Base-by-base conservation (phyloP, 2,888 invertebrate species). In the Tuberolachnus salignus region DNA sequence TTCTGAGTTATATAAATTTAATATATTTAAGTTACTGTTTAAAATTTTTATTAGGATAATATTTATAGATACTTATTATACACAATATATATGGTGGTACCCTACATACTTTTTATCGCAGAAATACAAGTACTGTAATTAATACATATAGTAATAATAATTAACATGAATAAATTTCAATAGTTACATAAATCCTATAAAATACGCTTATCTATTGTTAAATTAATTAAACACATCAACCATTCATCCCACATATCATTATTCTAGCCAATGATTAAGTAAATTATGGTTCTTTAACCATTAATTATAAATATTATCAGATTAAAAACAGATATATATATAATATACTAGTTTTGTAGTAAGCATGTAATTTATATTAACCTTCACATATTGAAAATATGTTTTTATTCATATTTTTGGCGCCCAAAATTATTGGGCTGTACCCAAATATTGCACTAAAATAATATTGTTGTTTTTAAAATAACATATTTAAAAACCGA, bases 391-490 rank as follows among this genome's bases (percentile, higher is more conserved):
- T 3, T 73, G 16, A 34, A 1, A 66, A 66, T 69, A 61, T 55
- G 21, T 51, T 42, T 74, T n/a, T 46, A 67, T 69, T 69, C 69
- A 78, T 78, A 67, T 59, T 75, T 75, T 78, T 78, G 78, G 69
- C 67, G 49, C 59, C 59, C 2, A 61, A 55, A 67, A 59, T 59
- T 46, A 69, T 61, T 78, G 78, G 78, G 42, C 13, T 26, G 0
- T 6, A 51, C 3, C 69, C 78, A 78, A 69, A 19, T 51, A 57
- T 23, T 59, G 51, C 57, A 78, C 78, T 51, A 78, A 75, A 75
- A 75, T 78, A 78, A 59, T 78, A 78, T 78, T 61, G 57, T 67
- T 74, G 44, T 78, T 78, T 78, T 78, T 78, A 57, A 34, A 67
- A 16, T 49, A 34, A 51, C 23, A 72, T 44, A 23, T 53, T 14